Percentiles rank a stretch among this genome's conserved stretches.
Conservation (phyloP, 2,797 vertebrate species). For the Microcaecilia unicolor region DNA sequence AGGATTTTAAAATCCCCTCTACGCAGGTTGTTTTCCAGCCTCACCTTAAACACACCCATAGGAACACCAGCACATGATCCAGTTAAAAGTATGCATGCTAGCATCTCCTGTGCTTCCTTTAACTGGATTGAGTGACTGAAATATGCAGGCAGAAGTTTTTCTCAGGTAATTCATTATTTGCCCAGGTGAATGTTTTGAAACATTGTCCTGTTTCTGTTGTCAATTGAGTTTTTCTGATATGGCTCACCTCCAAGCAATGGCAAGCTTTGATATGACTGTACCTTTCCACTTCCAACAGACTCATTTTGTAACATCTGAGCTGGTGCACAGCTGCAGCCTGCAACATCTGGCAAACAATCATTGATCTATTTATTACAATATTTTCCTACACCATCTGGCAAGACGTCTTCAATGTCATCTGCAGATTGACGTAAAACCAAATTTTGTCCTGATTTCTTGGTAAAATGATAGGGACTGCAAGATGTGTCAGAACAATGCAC, state of each 20-base stretch:
- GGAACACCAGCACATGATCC: no score
- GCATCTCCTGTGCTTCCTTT: no score
- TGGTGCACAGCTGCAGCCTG: conserved; percentile 34
- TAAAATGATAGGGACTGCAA: conserved; percentile 4
- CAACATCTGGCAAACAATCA: conserved; percentile 59
- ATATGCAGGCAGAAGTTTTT: no score
- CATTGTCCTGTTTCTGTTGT: no score
- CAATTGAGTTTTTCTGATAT: conserved; percentile 8
- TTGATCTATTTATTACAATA: conserved; percentile 55
- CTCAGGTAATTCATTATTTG: no score
- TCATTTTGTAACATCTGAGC: conserved; percentile 43
- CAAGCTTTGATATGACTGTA: conserved; percentile 16
- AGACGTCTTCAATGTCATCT: conserved; percentile 54
- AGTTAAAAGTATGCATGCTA: no score
- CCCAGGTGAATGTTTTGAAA: no score
- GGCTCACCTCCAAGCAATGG: conserved; percentile 22
- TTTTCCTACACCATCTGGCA: conserved; percentile 52
- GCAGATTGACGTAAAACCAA: conserved; percentile 36
- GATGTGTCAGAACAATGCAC: background rate
- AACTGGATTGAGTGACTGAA: no score
- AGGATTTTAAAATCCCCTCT: no score
- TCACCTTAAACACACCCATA: no score
- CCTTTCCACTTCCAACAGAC: conserved; percentile 37
- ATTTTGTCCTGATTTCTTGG: conserved; percentile 11
- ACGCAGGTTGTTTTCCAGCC: no score